Conservation (phyloP, 2,797 vertebrate species). For the Poecilia velifera region DNA sequence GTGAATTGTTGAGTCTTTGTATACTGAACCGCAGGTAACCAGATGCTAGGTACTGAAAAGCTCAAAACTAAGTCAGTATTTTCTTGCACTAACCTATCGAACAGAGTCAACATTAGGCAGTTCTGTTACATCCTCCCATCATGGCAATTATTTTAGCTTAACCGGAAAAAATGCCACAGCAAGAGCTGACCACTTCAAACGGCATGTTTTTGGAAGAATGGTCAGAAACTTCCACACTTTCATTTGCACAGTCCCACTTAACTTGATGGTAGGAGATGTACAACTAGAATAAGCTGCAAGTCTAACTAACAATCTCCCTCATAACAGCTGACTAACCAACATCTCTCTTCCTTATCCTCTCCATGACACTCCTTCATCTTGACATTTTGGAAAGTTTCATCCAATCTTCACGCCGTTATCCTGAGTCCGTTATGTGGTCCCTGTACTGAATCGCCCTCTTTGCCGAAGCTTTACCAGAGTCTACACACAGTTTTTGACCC, state of each 20-base stretch:
- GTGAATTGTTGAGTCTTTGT: neutral
- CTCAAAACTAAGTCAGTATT: neutral
- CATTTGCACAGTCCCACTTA: slow-evolving; percentile 1
- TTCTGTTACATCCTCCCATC: neutral
- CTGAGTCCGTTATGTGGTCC: slow-evolving; percentile 14
- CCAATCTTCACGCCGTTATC: slow-evolving; percentile 20
- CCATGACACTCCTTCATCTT: slow-evolving; percentile 16
- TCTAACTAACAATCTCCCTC: slow-evolving; percentile 39
- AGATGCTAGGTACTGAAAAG: too few species aligned
- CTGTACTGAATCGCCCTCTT: slow-evolving; percentile 18
- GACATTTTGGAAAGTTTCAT: slow-evolving; percentile 25
- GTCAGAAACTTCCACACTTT: neutral
- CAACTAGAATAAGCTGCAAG: slow-evolving; percentile 18
- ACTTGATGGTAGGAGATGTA: slow-evolving; percentile 21
- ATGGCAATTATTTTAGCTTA: neutral
- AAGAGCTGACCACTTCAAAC: neutral
- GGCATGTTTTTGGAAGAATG: neutral
- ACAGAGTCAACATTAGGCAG: neutral
- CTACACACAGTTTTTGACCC: slow-evolving; percentile 53
- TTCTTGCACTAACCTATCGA: neutral
- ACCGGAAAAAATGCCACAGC: neutral
- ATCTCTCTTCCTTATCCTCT: slow-evolving; percentile 26
- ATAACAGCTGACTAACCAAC: slow-evolving; percentile 40
- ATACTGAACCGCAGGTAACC: neutral
- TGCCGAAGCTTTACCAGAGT: slow-evolving; percentile 28